Evolutionary conservation across 2,888 invertebrate species (phyloP).

Genomic region (Diachrysia chrysitis): DNA sequence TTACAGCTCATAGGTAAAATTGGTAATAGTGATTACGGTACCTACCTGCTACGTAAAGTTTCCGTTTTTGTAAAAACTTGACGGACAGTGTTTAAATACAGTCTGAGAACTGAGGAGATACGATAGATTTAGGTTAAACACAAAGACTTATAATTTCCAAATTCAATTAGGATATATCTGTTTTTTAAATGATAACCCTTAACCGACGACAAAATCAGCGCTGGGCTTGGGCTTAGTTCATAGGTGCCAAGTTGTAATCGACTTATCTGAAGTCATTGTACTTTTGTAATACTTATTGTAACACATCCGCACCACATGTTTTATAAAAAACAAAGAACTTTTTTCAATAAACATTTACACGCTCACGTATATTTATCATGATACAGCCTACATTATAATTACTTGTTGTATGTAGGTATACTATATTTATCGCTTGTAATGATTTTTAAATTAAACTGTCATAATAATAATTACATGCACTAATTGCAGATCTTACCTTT

Average conservation of each 20-base stretch:
- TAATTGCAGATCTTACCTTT: conserved; percentile 93
- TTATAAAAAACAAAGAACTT: conserved; percentile 1
- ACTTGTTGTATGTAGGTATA: not conserved
- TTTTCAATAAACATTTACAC: not conserved
- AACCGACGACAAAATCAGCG: not conserved
- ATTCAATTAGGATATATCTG: not conserved
- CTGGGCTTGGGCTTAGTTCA: not conserved
- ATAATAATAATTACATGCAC: conserved; percentile 21
- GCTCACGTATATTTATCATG: not conserved
- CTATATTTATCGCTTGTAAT: not conserved
- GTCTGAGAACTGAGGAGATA: not conserved
- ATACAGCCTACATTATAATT: conserved; percentile 20
- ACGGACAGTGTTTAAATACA: not conserved
- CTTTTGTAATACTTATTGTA: not conserved
- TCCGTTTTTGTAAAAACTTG: not conserved
- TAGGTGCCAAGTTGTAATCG: not conserved
- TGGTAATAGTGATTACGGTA: no score
- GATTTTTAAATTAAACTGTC: conserved; percentile 5
- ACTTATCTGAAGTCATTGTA: conserved; percentile 6
- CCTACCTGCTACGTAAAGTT: not conserved
- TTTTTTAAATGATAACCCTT: not conserved
- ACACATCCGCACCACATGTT: not conserved
- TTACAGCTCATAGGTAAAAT: no score
- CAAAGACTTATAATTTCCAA: not conserved
- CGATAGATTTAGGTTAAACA: not conserved